Evolutionary conservation across 1,140 invertebrate species (phyloP), one percentile per base, ranked within the genome.

Genomic region (Drosophila guanche): DNA sequence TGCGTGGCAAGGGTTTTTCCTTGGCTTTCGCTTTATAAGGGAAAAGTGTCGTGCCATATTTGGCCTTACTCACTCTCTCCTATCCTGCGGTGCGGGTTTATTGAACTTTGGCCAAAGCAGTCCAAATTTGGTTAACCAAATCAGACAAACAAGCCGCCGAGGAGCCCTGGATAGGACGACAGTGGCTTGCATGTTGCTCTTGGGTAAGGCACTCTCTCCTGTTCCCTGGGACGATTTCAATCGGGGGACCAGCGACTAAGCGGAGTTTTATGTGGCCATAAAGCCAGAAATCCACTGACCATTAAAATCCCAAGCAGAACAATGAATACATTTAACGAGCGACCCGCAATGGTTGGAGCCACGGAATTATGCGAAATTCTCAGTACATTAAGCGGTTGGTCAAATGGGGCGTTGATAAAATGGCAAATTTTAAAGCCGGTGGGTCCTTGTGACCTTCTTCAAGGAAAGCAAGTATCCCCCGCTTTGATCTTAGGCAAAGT

Each of bases 381-480:
- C 27, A 60, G 63, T 23, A 74, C 46, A 71, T 75, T 79, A 55
- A 41, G 47, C 43, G 55, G 43, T 10, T 54, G 78, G 57, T 54
- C 52, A 61, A 61, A 20, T 20, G 22, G 33, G 48, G 20, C 16
- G 25, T 16, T 22, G 12, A n/a, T 40, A 22, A 43, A 43, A 70
- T 51, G 42, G 37, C 56, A 33, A 10, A 29, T 46, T 2, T 29
- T 4, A 50, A 70, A 52, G 63, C 57, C 63, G 56, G 16, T 29
- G 3, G 20, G 68, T 61, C 66, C 37, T 42, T 55, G 66, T 84
- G 79, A 84, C 79, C 80, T 85, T 85, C 77, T 86, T 74, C 77
- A 86, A 85, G 81, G 80, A 76, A 85, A 69, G 67, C 76, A 58
- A 68, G 58, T 50, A 76, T 50, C 51, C 20, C 20, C 5, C 41